These are phyloP conservation scores for Aleiodes alternator DNA, from an alignment of 2,888 invertebrate species.

Conservation along the genomic window DNA sequence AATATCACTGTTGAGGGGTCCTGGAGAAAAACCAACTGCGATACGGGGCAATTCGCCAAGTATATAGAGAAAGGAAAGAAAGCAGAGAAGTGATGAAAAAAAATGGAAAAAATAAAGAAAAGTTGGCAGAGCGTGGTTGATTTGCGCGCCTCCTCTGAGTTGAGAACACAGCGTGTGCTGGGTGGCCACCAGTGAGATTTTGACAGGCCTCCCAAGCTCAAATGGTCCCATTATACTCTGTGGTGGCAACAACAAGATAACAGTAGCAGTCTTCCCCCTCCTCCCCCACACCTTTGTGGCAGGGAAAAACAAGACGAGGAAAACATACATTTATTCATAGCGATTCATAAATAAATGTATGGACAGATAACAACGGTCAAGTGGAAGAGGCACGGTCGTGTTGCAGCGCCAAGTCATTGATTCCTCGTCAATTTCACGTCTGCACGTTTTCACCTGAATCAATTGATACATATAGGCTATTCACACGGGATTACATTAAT, in stretches of 20 bases:
- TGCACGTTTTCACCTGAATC: not conserved
- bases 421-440: not conserved
- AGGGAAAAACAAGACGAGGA: constrained; percentile 64
- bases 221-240: constrained; percentile 68
- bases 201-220: constrained; percentile 47
- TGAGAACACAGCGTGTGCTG: not conserved
- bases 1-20: constrained; percentile 29
- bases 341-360: constrained; percentile 74
- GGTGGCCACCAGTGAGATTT: constrained; percentile 43
- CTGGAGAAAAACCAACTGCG: constrained; percentile 32
- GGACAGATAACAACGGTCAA: constrained; percentile 52
- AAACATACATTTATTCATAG: constrained; percentile 74
- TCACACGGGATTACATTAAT: constrained; percentile 20
- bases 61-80: not conserved
- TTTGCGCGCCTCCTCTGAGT: constrained; percentile 26
- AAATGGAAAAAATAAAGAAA: not conserved
- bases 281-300: not conserved
- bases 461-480: not conserved
- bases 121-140: constrained; percentile 37
- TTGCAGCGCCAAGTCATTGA: constrained; percentile 14
- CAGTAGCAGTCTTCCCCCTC: constrained; percentile 44
- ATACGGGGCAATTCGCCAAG: constrained; percentile 29
- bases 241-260: constrained; percentile 67
- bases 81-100: not conserved
- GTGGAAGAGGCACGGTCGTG: constrained; percentile 3